phyloP scores from a whole-genome alignment of 2,888 invertebrate species.

The Nomada fabriciana region DNA sequence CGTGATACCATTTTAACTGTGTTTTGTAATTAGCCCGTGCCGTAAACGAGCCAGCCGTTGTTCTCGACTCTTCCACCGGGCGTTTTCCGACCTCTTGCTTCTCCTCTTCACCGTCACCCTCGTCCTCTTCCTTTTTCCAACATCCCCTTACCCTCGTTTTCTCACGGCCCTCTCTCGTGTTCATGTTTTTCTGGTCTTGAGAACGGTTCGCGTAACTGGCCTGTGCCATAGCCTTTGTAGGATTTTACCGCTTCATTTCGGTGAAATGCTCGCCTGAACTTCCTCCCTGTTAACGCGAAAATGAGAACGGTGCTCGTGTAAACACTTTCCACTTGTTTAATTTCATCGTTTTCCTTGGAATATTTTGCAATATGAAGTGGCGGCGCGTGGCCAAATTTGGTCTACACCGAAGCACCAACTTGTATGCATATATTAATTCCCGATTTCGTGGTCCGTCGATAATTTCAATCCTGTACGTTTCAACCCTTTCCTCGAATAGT shows the following conservation, averaged over 20 bases:
- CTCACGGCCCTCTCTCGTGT: conserved; percentile 45
- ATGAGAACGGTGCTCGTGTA: background rate
- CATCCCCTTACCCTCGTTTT: conserved; percentile 21
- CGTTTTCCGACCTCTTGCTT: conserved; percentile 34
- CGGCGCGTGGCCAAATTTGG: no score
- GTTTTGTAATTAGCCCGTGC: conserved; percentile 73
- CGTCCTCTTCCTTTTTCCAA: conserved; percentile 31
- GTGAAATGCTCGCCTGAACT: background rate
- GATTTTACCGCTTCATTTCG: conserved; percentile 56
- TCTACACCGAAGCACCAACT: no score
- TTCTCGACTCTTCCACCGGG: conserved; percentile 44
- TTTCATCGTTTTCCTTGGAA: background rate
- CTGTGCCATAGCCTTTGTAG: conserved; percentile 61
- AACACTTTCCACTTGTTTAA: background rate
- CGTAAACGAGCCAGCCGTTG: conserved; percentile 49
- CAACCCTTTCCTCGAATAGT: conserved; percentile 23
- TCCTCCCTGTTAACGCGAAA: background rate
- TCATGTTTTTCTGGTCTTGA: conserved; percentile 45
- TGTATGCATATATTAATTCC: no score
- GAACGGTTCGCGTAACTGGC: conserved; percentile 47
- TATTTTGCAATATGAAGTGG: background rate
- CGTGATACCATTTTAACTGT: conserved; percentile 74
- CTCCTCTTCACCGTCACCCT: conserved; percentile 28
- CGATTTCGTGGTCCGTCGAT: background rate
- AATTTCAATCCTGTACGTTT: no score